Percentiles rank a stretch among this genome's conserved stretches.
phyloP scores from a whole-genome alignment of 2,888 invertebrate genomes.

The Ornithoptera priamus region DNA sequence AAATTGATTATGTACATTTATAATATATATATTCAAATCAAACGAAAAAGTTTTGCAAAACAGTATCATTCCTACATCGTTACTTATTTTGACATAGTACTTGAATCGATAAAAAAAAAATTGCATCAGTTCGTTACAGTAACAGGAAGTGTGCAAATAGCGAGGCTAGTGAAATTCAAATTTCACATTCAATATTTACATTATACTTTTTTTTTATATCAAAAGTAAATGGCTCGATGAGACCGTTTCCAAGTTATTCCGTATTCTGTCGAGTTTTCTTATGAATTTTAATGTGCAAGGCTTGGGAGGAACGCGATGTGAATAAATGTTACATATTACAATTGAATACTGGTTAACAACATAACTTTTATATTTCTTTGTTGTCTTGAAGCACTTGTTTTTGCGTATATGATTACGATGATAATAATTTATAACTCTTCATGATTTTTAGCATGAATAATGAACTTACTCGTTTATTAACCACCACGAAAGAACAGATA shows the following conservation, averaged over 20 bases:
- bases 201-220: neutral
- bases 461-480: too few relatives aligned
- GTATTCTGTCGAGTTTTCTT: slow-evolving; percentile 5
- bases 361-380: neutral
- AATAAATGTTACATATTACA: neutral
- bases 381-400: neutral
- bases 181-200: neutral
- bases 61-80: neutral
- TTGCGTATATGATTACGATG: neutral
- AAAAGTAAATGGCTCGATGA: neutral
- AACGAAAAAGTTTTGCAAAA: neutral
- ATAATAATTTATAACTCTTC: too few relatives aligned
- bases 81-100: neutral
- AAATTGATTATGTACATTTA: too few relatives aligned
- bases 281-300: slow-evolving; percentile 6
- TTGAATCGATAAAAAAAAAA: neutral
- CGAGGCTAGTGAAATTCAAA: neutral
- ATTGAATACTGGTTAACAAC: neutral
- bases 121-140: neutral
- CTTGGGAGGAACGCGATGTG: neutral
- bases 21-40: too few relatives aligned
- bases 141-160: neutral
- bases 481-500: too few relatives aligned
- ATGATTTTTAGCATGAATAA: too few relatives aligned
- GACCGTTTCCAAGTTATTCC: neutral